Base-by-base conservation (phyloP, 2,888 invertebrate species). In the Harmothoe impar region DNA sequence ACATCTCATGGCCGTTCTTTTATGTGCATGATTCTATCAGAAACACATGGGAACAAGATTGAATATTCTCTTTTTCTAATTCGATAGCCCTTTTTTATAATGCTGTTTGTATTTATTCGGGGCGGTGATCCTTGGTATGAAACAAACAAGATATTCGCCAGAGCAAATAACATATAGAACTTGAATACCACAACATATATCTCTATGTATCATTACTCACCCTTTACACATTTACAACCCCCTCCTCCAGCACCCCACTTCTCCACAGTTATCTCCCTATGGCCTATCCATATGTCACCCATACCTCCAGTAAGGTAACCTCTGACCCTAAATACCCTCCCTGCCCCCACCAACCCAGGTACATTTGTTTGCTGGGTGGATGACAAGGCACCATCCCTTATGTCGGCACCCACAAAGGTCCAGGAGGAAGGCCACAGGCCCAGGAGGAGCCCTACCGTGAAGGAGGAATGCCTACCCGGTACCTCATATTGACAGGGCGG, bases 271-370 rank as follows among this genome's bases (percentile, higher is more conserved):
- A 81, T 43, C 81, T 81, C 43, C 81, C 17, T 77, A 77, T 31
- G 31, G 77, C 35, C 81, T 25, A 20, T 33, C 81, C 81, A 81
- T 81, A 81, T 81, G 81, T 81, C 81, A 81, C 81, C 81, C 81
- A 17, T 43, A 33, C 81, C 81, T 43, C 81, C 43, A 20, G 81
- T 33, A 25, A 17, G 35, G 17, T 81, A 35, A 81, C 81, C 81
- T 43, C 43, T 81, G 35, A 81, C 81, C 81, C n/a, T 35, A 5
- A 17, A 81, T 20, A 20, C 29, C 43, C 29, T 29, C 81, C 81
- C 10, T 23, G 35, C 23, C 23, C 43, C 23, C 23, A 17, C 43
- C 23, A 43, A 81, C 81, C 35, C 43, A 35, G 81, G 81, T 81
- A 33, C 81, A 81, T 81, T 81, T 81, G 81, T 81, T 81, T 25